Percentiles rank a stretch among this genome's conserved stretches.
Evolutionary conservation across 2,797 vertebrate genomes (phyloP).

Genomic region (Garrulus glandarius): DNA sequence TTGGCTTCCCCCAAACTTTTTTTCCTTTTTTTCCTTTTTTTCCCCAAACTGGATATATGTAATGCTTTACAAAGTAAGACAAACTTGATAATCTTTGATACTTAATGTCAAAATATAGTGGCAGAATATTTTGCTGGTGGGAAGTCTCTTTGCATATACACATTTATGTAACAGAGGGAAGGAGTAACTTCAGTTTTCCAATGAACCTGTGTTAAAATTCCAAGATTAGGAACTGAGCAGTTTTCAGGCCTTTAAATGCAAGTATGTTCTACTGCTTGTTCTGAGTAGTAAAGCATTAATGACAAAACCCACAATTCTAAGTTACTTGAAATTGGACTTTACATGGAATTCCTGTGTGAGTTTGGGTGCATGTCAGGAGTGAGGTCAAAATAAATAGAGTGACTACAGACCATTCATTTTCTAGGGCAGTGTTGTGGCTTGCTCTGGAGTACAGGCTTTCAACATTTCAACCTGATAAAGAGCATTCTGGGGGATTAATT

Average conservation of each 20-base stretch:
- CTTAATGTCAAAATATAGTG: neutral
- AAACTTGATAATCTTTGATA: neutral
- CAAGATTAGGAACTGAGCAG: neutral
- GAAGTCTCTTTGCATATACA: neutral
- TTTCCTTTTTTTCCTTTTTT: neutral
- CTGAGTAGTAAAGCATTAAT: neutral
- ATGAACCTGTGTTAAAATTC: neutral
- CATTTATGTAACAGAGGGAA: neutral
- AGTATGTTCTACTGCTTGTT: neutral
- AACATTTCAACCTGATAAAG: neutral
- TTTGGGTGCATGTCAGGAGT: neutral
- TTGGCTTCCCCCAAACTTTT: rapidly evolving
- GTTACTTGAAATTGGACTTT: neutral
- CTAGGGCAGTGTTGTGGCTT: neutral
- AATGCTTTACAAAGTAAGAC: neutral
- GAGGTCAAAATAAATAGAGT: neutral
- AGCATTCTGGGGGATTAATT: neutral
- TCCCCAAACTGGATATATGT: neutral
- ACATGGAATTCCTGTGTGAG: neutral
- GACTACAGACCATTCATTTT: neutral
- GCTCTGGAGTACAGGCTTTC: neutral
- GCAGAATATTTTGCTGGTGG: neutral
- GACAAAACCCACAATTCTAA: neutral
- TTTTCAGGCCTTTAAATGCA: neutral
- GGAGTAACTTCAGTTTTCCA: neutral